phyloP scores from a whole-genome alignment of 2,888 invertebrate genomes.

The Zootermopsis nevadensis region DNA sequence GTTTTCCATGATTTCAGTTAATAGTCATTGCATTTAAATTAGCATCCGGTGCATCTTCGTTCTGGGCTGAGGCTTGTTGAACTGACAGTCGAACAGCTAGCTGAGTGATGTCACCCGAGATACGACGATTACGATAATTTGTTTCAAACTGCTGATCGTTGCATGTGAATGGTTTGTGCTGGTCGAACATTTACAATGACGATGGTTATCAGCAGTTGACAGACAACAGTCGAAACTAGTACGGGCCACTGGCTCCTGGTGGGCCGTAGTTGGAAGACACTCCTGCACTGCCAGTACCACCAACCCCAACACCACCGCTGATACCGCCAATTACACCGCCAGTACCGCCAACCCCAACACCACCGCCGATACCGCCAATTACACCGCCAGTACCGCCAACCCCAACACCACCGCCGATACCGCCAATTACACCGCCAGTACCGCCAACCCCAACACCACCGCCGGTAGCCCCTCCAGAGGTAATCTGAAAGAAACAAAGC shows the following conservation, averaged over 20 bases:
- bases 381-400: conserved; percentile 58
- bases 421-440: conserved; percentile 60
- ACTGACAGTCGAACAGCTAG: background rate
- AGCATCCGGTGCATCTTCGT: background rate
- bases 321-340: conserved; percentile 46
- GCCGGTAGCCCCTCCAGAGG: conserved; percentile 58
- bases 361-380: conserved; percentile 57
- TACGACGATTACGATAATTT: background rate
- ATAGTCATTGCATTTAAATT: background rate
- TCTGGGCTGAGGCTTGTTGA: background rate
- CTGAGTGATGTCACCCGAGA: conserved; percentile 2
- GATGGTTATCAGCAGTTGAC: background rate
- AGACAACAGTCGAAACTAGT: conserved; percentile 30
- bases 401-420: conserved; percentile 59
- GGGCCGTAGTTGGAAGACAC: conserved; percentile 50
- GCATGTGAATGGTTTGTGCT: background rate
- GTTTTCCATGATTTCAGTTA: background rate
- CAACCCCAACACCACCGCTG: conserved; percentile 48
- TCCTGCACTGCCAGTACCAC: conserved; percentile 54
- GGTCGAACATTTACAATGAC: background rate
- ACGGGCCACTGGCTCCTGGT: conserved; percentile 51
- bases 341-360: conserved; percentile 57
- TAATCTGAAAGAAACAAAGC: background rate
- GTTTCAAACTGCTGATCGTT: background rate
- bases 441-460: conserved; percentile 60